phyloP scores from a whole-genome alignment of 2,113 vertebrate genomes.

The Syngnathus floridae region DNA sequence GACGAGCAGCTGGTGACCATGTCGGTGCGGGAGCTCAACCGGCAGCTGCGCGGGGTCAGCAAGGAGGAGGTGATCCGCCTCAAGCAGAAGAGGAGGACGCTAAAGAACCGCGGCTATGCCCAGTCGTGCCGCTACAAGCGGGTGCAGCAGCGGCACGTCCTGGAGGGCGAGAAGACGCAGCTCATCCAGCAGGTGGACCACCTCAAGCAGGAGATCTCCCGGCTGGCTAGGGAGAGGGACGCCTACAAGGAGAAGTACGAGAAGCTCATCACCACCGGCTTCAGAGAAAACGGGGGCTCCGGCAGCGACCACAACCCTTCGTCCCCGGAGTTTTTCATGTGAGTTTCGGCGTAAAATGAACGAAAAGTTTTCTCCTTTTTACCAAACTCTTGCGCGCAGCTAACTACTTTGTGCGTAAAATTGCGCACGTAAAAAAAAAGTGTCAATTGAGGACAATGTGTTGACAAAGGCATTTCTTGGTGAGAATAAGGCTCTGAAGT shows the following conservation, averaged over 20 bases:
- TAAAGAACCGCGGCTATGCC: conserved; percentile 98
- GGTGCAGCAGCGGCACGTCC: conserved; percentile 97
- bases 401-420: conserved; percentile 9
- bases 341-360: conserved; percentile 73
- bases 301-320: conserved; percentile 91
- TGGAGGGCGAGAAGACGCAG: conserved; percentile 98
- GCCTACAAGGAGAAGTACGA: conserved; percentile 99
- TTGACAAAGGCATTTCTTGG: background rate
- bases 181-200: conserved; percentile 98
- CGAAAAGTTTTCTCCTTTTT: conserved; percentile 48
- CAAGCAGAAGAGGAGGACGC: conserved; percentile 98
- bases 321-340: conserved; percentile 99
- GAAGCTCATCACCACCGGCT: conserved; percentile 96
- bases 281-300: conserved; percentile 95
- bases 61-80: conserved; percentile 98
- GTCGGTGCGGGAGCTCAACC: conserved; percentile 96
- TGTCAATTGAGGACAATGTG: background rate
- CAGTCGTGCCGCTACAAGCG: conserved; percentile 99
- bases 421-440: background rate
- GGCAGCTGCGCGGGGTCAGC: conserved; percentile 96
- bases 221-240: conserved; percentile 97
- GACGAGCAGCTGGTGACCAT: conserved; percentile 98
- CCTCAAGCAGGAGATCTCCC: conserved; percentile 98
- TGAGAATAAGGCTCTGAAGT: conserved; percentile 25
- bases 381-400: conserved; percentile 36